A percentile compares a stretch with the other conserved stretches of the same genome.
These are phyloP conservation scores for Caenorhabditis macrosperma DNA, from an alignment of 2,888 invertebrate species.

Conservation along the genomic window DNA sequence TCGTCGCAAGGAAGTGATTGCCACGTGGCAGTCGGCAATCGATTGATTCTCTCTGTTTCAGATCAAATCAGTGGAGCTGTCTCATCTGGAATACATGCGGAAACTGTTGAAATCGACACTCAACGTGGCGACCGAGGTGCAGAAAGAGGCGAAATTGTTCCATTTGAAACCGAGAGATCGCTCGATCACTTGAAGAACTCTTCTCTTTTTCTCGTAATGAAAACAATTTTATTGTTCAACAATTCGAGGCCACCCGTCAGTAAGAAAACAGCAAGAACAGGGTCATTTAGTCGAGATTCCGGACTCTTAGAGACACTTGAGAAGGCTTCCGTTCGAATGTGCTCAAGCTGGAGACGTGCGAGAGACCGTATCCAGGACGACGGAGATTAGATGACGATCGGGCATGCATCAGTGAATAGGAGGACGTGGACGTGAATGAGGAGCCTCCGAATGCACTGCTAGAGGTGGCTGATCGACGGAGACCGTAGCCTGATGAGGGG, in stretches of 20 bases:
- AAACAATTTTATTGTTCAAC: slow-evolving; percentile 28
- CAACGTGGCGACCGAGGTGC: slow-evolving; percentile 34
- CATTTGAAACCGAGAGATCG: slow-evolving; percentile 28
- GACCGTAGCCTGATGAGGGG: slow-evolving; percentile 48
- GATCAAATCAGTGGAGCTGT: slow-evolving; percentile 49
- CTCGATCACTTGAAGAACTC: slow-evolving; percentile 15
- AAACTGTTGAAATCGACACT: slow-evolving; percentile 19
- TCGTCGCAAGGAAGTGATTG: slow-evolving; percentile 30
- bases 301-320: slow-evolving; percentile 71
- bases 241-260: slow-evolving; percentile 3
- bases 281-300: slow-evolving; percentile 36
- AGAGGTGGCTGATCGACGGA: slow-evolving; percentile 61
- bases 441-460: slow-evolving; percentile 57
- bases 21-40: neutral
- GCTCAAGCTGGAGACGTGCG: slow-evolving; percentile 73
- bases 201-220: neutral
- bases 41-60: neutral
- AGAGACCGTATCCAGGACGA: slow-evolving; percentile 73
- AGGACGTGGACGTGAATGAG: slow-evolving; percentile 56
- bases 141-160: slow-evolving; percentile 35
- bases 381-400: slow-evolving; percentile 66
- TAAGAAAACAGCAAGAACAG: slow-evolving; percentile 27
- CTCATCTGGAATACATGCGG: slow-evolving; percentile 32
- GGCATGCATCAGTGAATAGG: slow-evolving; percentile 50
- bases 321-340: slow-evolving; percentile 75